Evolutionary conservation across 2,888 invertebrate genomes (phyloP).

Genomic region (Schizaphis graminum): DNA sequence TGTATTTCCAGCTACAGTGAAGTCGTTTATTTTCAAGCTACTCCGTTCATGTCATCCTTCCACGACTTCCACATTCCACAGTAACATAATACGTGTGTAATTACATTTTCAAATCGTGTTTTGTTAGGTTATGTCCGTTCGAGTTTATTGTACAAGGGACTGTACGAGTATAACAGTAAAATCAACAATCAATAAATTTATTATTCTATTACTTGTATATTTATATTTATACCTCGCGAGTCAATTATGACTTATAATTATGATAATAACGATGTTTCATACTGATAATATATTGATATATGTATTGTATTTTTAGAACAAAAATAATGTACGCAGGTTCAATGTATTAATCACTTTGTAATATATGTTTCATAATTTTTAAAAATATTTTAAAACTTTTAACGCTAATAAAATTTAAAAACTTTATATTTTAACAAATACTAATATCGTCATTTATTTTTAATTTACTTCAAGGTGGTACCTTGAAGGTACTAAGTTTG

Average conservation of each 20-base stretch:
- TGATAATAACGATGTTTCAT: slow-evolving; percentile 40
- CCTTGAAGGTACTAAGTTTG: not conserved
- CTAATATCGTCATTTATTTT: not conserved
- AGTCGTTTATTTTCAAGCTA: not conserved
- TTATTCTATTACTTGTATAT: not conserved
- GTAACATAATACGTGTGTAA: slow-evolving; percentile 10
- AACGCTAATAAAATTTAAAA: not conserved
- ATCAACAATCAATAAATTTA: slow-evolving; percentile 37
- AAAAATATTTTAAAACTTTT: not conserved
- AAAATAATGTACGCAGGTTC: not conserved
- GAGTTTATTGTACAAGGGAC: slow-evolving; percentile 17
- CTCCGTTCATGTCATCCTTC: slow-evolving; percentile 29
- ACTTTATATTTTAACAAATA: not conserved
- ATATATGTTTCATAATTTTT: not conserved
- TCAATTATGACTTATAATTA: slow-evolving; percentile 32
- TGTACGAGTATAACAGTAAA: slow-evolving; percentile 52
- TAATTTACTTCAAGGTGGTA: not conserved
- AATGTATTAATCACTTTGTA: not conserved
- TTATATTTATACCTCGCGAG: not conserved
- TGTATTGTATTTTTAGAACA: not conserved
- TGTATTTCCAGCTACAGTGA: not conserved
- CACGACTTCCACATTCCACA: slow-evolving; percentile 47
- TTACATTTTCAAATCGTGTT: slow-evolving; percentile 32
- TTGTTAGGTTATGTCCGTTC: not conserved
- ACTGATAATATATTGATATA: not conserved